These are phyloP conservation scores for Torymus aiolomorphi DNA, from an alignment of 2,888 invertebrate species.

Conservation along the genomic window DNA sequence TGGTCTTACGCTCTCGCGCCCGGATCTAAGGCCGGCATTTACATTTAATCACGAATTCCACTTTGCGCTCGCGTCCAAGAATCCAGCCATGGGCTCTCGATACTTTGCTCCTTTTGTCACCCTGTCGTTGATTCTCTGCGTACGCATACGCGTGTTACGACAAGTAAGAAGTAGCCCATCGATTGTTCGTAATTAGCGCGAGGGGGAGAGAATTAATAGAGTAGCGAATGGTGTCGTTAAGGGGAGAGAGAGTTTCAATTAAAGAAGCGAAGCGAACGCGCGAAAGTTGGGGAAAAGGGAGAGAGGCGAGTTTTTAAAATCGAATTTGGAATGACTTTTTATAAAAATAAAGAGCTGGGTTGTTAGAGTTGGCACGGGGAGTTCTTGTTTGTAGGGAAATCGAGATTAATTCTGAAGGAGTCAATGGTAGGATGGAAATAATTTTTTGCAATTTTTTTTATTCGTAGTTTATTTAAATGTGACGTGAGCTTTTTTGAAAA, in stretches of 20 bases:
- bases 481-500: too few species aligned
- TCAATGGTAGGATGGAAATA: not conserved
- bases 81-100: not conserved
- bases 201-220: not conserved
- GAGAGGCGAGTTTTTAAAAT: too few species aligned
- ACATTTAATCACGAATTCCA: constrained; percentile 44
- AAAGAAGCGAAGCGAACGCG: too few species aligned
- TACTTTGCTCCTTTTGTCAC: not conserved
- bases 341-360: too few species aligned
- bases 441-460: not conserved
- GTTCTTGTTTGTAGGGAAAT: not conserved
- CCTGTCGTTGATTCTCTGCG: too few species aligned
- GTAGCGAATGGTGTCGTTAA: too few species aligned
- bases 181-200: constrained; percentile 5
- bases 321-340: too few species aligned
- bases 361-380: not conserved
- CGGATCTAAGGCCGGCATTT: constrained; percentile 23
- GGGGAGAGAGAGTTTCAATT: too few species aligned
- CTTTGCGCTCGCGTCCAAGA: not conserved
- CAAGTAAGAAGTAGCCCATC: constrained; percentile 14
- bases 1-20: constrained; percentile 9
- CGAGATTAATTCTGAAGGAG: not conserved
- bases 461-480: not conserved
- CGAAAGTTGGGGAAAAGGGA: too few species aligned
- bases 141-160: not conserved